A percentile compares a stretch with the other conserved stretches of the same genome.
Conservation (phyloP, 2,888 invertebrate species). For the Drosophila mimica region DNA sequence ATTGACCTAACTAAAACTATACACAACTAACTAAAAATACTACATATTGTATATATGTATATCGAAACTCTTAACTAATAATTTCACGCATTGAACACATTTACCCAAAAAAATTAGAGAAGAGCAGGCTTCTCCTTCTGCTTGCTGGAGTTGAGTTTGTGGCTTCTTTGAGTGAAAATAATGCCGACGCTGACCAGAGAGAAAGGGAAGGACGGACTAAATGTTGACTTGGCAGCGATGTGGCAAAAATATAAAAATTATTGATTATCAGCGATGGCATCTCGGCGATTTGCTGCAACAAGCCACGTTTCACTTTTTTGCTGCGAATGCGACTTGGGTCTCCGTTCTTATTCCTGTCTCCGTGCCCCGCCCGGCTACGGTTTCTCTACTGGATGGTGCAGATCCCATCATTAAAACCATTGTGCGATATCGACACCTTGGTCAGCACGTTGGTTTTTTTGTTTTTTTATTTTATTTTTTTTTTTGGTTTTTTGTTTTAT, state of each 20-base stretch:
- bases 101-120: constrained; percentile 14
- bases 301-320: constrained; percentile 68
- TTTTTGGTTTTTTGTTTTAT: constrained; percentile 7
- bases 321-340: not conserved
- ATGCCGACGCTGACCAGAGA: constrained; percentile 44
- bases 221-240: constrained; percentile 41
- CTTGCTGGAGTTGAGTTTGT: not conserved
- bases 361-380: constrained; percentile 3
- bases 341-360: constrained; percentile 11
- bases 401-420: constrained; percentile 80
- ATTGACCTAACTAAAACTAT: no score
- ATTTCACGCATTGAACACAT: constrained; percentile 1
- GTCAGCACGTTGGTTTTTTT: constrained; percentile 57
- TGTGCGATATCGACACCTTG: constrained; percentile 80
- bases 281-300: constrained; percentile 74
- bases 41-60: not conserved
- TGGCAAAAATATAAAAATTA: constrained; percentile 80
- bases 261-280: constrained; percentile 79
- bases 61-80: constrained; percentile 1
- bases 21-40: no score
- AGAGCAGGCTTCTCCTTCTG: not conserved
- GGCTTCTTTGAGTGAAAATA: constrained; percentile 46
- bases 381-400: constrained; percentile 8
- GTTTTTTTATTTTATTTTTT: not conserved
- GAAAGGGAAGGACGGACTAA: not conserved